phyloP scores from a whole-genome alignment of 2,113 vertebrate genomes.

The Hemiscyllium ocellatum region DNA sequence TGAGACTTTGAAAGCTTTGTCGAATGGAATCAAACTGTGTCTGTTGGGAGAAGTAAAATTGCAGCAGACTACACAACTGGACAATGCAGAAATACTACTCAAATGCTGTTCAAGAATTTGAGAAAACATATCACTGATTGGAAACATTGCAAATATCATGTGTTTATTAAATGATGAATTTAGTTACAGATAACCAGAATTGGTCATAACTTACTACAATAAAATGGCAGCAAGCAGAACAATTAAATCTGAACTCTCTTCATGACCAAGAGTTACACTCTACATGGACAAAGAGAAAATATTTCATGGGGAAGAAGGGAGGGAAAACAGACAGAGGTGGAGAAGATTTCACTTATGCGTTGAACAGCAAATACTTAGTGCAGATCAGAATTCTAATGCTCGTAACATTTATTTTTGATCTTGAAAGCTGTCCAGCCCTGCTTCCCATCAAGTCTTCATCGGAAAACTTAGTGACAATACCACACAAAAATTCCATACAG shows the following conservation, averaged over 20 bases:
- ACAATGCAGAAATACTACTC: background rate
- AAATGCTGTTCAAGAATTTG: background rate
- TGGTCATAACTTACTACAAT: background rate
- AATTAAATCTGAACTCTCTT: background rate
- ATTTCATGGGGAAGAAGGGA: background rate
- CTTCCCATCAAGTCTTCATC: background rate
- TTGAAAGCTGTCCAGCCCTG: background rate
- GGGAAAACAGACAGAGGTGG: too few species aligned
- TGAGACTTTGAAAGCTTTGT: background rate
- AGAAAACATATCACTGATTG: background rate
- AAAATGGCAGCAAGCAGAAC: background rate
- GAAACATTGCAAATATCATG: background rate
- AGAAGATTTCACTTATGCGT: background rate
- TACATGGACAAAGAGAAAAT: background rate
- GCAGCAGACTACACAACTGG: background rate
- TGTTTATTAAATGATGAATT: too few species aligned
- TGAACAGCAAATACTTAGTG: background rate
- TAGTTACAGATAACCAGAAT: background rate
- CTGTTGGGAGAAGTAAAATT: background rate
- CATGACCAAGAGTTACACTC: background rate
- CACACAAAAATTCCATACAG: background rate
- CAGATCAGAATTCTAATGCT: background rate
- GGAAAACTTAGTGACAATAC: background rate
- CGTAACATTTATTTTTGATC: background rate
- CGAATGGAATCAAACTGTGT: background rate